Evolutionary conservation across 2,113 vertebrate genomes (phyloP).

Genomic region (Ciconia stormi): DNA sequence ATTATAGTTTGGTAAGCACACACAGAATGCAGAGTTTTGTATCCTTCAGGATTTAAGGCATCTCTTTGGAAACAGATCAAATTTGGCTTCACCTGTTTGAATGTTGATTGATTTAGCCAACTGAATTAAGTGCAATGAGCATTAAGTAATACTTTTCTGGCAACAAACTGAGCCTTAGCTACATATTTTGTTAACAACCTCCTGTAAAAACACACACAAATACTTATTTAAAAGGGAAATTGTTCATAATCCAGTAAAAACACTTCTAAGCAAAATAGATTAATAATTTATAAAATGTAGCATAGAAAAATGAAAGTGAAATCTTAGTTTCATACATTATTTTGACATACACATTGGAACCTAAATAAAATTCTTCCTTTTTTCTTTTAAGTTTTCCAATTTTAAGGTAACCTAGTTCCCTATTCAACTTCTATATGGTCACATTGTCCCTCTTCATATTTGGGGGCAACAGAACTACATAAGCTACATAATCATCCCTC

Average conservation of each 20-base stretch:
- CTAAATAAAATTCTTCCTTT: not conserved
- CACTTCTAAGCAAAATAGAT: not conserved
- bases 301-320: not conserved
- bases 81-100: not conserved
- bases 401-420: not conserved
- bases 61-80: not conserved
- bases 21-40: not conserved
- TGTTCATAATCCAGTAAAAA: not conserved
- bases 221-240: not conserved
- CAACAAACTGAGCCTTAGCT: not conserved
- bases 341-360: not conserved
- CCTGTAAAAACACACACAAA: not conserved
- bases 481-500: not conserved
- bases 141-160: not conserved
- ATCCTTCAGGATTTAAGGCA: not conserved
- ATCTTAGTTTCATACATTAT: not conserved
- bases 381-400: not conserved
- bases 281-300: not conserved
- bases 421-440: accelerated
- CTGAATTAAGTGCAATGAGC: not conserved
- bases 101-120: not conserved
- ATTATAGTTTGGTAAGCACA: not conserved
- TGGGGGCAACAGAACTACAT: not conserved
- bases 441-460: accelerated
- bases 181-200: not conserved